phyloP scores from a whole-genome alignment of 2,888 invertebrate species.

The Drosophila differens region DNA sequence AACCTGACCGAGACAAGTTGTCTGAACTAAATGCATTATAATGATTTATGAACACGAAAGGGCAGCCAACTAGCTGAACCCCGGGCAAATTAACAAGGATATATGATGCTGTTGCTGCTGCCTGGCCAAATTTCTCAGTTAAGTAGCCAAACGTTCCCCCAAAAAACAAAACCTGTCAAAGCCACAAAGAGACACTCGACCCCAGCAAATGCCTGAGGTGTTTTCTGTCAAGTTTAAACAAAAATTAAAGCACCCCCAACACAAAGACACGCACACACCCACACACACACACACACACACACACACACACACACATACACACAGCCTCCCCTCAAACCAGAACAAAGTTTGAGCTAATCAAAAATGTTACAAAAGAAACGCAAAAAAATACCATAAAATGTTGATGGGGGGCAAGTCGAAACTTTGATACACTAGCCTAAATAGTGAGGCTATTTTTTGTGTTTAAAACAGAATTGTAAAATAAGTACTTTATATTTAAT shows the following conservation, averaged over 20 bases:
- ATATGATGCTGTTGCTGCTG: constrained; percentile 62
- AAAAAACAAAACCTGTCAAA: constrained; percentile 71
- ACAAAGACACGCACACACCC: constrained; percentile 1
- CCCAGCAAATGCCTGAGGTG: constrained; percentile 68
- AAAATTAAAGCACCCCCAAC: constrained; percentile 66
- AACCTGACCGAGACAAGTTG: constrained; percentile 61
- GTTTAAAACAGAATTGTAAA: no score
- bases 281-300: constrained; percentile 1
- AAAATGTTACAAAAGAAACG: constrained; percentile 61
- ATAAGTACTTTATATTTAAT: not conserved
- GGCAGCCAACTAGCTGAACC: constrained; percentile 51
- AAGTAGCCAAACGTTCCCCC: constrained; percentile 51
- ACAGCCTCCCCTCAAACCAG: constrained; percentile 29
- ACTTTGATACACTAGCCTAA: constrained; percentile 29
- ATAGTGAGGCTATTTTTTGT: not conserved
- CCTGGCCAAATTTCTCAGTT: constrained; percentile 46
- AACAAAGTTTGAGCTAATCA: constrained; percentile 70
- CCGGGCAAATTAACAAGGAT: constrained; percentile 75
- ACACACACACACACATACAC: constrained; percentile 24
- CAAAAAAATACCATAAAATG: constrained; percentile 6
- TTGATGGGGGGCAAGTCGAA: not conserved
- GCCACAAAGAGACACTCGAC: constrained; percentile 78
- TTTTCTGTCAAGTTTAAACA: constrained; percentile 75
- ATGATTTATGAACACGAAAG: constrained; percentile 67
- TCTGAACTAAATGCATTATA: constrained; percentile 70